phyloP scores from a whole-genome alignment of 2,888 invertebrate genomes.

The Drosophila leonis region DNA sequence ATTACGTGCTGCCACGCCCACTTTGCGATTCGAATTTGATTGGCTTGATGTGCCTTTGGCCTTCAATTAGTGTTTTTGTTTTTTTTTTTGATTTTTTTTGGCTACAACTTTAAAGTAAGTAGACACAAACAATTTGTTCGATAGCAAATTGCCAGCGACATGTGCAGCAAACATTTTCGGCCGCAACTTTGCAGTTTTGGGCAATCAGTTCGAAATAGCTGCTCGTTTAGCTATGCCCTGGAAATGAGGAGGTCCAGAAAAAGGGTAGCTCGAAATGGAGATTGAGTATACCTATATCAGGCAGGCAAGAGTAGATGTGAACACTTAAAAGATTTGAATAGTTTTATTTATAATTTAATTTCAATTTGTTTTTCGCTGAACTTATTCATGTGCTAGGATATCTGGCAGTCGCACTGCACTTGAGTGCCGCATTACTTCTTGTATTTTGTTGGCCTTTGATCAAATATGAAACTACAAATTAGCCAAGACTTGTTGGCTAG shows the following conservation, averaged over 20 bases:
- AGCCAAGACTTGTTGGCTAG: conserved; percentile 59
- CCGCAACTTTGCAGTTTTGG: conserved; percentile 48
- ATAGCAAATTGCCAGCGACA: conserved; percentile 68
- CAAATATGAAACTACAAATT: conserved; percentile 79
- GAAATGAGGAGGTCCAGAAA: neutral
- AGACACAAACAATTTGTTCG: conserved; percentile 57
- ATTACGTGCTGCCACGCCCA: conserved; percentile 45
- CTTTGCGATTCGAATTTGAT: conserved; percentile 25
- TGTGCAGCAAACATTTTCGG: conserved; percentile 56
- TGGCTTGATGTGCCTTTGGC: conserved; percentile 34
- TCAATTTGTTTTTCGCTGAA: neutral
- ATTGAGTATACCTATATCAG: neutral
- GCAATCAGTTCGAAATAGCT: conserved; percentile 55
- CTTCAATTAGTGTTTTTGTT: conserved; percentile 70
- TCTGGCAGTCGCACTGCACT: neutral
- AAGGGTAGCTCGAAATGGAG: neutral
- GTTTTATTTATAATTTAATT: too few species aligned
- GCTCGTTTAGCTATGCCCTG: conserved; percentile 31
- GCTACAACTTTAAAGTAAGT: conserved; percentile 46
- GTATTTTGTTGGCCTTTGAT: conserved; percentile 76
- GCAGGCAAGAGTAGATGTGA: neutral
- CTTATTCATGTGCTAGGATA: neutral
- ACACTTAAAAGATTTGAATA: too few species aligned
- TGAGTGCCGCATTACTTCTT: neutral
- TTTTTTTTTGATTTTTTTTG: conserved; percentile 7